Evolutionary conservation across 2,888 invertebrate species (phyloP), one percentile per base, ranked within the genome.

Genomic region (Carabus problematicus): DNA sequence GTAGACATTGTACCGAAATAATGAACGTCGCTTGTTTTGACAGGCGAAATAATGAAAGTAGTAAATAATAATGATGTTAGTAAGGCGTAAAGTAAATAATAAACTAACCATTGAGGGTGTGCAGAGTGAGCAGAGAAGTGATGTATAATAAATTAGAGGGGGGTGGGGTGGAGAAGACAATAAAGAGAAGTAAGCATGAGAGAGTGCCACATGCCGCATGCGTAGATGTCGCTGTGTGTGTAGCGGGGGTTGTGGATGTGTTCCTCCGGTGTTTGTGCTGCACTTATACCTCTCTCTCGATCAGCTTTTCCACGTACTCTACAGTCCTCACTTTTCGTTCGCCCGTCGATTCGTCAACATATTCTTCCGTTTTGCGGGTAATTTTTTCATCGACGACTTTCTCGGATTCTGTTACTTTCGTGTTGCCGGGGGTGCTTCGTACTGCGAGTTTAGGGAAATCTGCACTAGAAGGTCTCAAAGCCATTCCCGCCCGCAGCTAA

Each of bases 251-350:
- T 40, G 42, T 39, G 42, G 14, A 40, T 12, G 11, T 39, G 41
- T 39, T 12, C 61, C 16, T 29, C 41, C 16, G 8, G 40, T 42
- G 40, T 9, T 59, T 14, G 14, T 40, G 1, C 54, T 7, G 11
- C 18, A 45, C 19, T 61, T 47, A 69, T 94, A 95, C 95, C 95
- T 95, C 95, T 88, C 92, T 94, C 86, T 95, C 95, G 86, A 95
- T 94, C 85, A 94, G 90, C 88, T 94, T 95, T 88, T 95, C 95
- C 84, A 94, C 92, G 87, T 94, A 94, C 87, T 95, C 94, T 84
- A 95, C 90, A 78, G 95, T 95, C 85, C 94, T 89, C 81, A 95
- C 90, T 85, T 90, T 91, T 82, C 89, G 89, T 83, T 92, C 91
- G 79, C 94, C 94, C 76, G 93, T 93, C 76, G 87, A 84, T 77